Evolutionary conservation across 2,797 vertebrate species (phyloP).

Genomic region (Xenopus petersii): DNA sequence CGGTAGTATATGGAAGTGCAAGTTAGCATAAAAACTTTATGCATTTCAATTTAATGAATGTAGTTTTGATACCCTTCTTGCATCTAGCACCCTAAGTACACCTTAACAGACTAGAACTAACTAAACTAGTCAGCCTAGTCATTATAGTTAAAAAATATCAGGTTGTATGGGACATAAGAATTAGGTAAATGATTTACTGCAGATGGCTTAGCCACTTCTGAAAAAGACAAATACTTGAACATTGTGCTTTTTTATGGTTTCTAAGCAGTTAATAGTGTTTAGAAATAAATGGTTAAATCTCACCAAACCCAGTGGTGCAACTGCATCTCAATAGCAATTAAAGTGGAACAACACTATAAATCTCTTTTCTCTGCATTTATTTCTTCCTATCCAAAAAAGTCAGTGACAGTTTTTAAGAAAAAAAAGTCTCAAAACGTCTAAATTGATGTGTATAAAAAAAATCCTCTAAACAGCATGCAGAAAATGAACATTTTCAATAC

Average conservation of each 20-base stretch:
- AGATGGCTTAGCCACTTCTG: not conserved
- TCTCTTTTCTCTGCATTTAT: not conserved
- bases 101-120: too few relatives aligned
- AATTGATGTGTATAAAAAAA: constrained; percentile 60
- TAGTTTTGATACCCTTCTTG: too few relatives aligned
- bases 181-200: not conserved
- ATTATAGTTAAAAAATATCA: too few relatives aligned
- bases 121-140: too few relatives aligned
- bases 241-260: not conserved
- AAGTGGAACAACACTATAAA: not conserved
- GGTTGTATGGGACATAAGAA: too few relatives aligned
- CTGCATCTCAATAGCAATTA: not conserved
- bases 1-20: too few relatives aligned
- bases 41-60: too few relatives aligned
- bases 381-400: constrained; percentile 43
- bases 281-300: not conserved
- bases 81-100: too few relatives aligned
- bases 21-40: too few relatives aligned
- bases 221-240: not conserved
- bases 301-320: not conserved
- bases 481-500: constrained; percentile 86
- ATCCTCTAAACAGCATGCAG: constrained; percentile 64
- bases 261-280: not conserved
- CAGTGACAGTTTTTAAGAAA: too few relatives aligned
- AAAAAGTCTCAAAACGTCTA: constrained; percentile 45